These are phyloP conservation scores for Mus minutoides DNA, from an alignment of 2,797 vertebrate species.

Conservation along the genomic window DNA sequence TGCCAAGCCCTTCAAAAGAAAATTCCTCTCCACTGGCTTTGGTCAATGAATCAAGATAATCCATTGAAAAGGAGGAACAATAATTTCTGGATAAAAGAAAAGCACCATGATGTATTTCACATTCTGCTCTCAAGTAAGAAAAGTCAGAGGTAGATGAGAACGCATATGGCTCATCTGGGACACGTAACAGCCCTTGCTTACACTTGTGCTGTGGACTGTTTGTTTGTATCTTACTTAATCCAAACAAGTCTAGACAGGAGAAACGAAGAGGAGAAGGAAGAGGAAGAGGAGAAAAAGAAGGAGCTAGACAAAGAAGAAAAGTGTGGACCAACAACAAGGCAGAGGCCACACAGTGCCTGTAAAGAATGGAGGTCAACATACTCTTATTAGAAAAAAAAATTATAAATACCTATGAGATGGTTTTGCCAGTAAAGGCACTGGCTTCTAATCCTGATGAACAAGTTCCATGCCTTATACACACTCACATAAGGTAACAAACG, in stretches of 20 bases:
- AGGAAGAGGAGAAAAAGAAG: neutral
- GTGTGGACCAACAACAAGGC: neutral
- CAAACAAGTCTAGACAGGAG: neutral
- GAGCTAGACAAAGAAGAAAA: neutral
- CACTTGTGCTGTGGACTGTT: neutral
- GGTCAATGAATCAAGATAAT: neutral
- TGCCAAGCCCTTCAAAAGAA: neutral
- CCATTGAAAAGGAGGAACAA: neutral
- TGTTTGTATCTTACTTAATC: neutral
- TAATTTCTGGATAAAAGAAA: too few relatives aligned
- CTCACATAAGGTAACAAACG: neutral
- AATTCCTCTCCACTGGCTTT: neutral
- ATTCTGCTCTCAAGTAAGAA: neutral
- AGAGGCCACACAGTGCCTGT: neutral
- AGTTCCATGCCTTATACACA: neutral
- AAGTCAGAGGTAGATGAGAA: neutral
- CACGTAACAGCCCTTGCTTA: neutral
- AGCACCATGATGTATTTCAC: accelerated
- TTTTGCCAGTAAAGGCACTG: neutral
- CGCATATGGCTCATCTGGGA: neutral
- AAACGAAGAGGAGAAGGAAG: neutral
- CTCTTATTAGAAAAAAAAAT: neutral
- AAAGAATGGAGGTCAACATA: neutral
- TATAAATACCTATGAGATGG: neutral
- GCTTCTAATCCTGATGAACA: neutral